Conservation (phyloP, 2,797 vertebrate species). For the Halcyon smyrnensis region DNA sequence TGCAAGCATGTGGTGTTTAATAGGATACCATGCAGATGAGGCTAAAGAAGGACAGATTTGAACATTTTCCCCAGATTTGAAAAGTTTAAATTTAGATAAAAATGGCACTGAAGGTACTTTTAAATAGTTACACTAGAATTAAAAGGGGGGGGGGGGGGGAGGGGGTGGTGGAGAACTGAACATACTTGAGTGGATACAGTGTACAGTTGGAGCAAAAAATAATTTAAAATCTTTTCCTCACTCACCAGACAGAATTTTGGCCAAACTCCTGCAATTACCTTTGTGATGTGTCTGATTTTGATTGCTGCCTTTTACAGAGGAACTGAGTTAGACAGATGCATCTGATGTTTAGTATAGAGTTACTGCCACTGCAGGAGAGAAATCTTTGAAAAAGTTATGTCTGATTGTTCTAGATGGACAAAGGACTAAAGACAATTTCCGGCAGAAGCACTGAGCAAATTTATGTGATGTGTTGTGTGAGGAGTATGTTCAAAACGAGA, state of each 20-base stretch:
- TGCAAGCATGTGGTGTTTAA: not conserved
- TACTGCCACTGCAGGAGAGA: not conserved
- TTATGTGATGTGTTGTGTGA: not conserved
- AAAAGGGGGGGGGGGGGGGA: not conserved
- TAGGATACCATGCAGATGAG: not conserved
- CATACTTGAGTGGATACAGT: not conserved
- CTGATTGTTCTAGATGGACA: not conserved
- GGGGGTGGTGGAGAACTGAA: fast-evolving
- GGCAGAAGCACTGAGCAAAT: not conserved
- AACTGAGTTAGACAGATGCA: not conserved
- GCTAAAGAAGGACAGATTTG: not conserved
- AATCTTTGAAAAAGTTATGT: not conserved
- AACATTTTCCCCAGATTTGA: not conserved
- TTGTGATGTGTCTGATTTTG: not conserved
- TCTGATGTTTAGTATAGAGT: not conserved
- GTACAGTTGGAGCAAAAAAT: not conserved
- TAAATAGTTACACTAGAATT: not conserved
- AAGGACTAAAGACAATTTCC: not conserved
- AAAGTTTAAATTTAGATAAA: not conserved
- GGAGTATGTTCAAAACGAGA: not conserved
- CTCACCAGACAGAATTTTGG: not conserved
- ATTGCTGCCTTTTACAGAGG: not conserved
- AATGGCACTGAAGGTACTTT: not conserved
- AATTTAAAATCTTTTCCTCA: not conserved
- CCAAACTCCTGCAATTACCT: not conserved